These are phyloP conservation scores for Drosophila guanche DNA, from an alignment of 1,140 invertebrate genomes.

Conservation along the genomic window DNA sequence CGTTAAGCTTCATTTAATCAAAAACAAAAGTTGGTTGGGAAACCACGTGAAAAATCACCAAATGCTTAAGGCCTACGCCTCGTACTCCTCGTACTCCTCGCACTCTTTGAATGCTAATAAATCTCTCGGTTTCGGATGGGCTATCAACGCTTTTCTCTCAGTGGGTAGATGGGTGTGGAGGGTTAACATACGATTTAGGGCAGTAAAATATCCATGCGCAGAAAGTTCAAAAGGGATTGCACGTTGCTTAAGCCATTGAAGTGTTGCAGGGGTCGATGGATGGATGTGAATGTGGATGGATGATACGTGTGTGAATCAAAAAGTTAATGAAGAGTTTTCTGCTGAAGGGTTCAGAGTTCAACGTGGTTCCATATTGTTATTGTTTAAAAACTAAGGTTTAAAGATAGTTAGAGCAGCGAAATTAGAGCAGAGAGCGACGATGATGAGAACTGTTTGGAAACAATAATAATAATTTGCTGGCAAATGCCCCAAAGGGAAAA, in stretches of 20 bases:
- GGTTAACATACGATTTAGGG: slow-evolving; percentile 59
- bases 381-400: slow-evolving; percentile 46
- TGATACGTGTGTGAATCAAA: slow-evolving; percentile 29
- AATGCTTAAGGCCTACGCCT: slow-evolving; percentile 21
- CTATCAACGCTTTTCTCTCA: slow-evolving; percentile 63
- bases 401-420: slow-evolving; percentile 34
- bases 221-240: slow-evolving; percentile 31
- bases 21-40: slow-evolving; percentile 71
- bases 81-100: too few relatives aligned
- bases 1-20: slow-evolving; percentile 83
- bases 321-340: slow-evolving; percentile 57
- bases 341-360: too few relatives aligned
- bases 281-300: slow-evolving; percentile 5
- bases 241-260: slow-evolving; percentile 52
- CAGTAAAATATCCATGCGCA: slow-evolving; percentile 22
- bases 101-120: slow-evolving; percentile 81
- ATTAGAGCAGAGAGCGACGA: slow-evolving; percentile 16
- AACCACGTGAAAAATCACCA: slow-evolving; percentile 69
- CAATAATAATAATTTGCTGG: slow-evolving; percentile 47
- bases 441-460: background rate
- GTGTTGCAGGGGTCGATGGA: background rate
- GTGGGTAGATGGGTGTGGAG: background rate
- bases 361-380: slow-evolving; percentile 11
- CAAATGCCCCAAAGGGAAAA: slow-evolving; percentile 22
- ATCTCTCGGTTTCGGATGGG: slow-evolving; percentile 55